Conservation (phyloP, 2,113 vertebrate genomes). For the Cephalopterus ornatus region DNA sequence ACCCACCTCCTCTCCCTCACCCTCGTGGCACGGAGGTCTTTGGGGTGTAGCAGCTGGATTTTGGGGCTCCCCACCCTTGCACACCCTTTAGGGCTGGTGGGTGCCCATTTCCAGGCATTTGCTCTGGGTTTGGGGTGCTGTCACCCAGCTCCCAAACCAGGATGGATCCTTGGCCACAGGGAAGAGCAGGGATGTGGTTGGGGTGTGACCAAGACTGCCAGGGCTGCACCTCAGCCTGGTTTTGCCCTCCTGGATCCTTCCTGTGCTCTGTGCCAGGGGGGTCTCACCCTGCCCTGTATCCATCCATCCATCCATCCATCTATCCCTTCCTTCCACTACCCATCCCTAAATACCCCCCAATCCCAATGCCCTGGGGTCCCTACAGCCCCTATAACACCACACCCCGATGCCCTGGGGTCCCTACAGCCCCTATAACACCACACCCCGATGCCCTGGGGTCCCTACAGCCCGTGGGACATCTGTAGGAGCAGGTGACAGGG, state of each 20-base stretch:
- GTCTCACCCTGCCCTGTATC: neutral
- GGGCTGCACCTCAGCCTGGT: neutral
- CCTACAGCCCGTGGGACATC: neutral
- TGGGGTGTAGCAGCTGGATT: neutral
- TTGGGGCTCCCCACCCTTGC: neutral
- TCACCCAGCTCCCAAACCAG: rapidly evolving
- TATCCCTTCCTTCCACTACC: too few relatives aligned
- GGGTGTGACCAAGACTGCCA: neutral
- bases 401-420: rapidly evolving
- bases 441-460: rapidly evolving
- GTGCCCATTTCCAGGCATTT: rapidly evolving
- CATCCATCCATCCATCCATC: neutral
- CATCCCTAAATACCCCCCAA: too few relatives aligned
- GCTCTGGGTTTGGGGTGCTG: neutral
- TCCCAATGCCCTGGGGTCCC: neutral
- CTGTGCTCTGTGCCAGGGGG: neutral
- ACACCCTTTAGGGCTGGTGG: neutral
- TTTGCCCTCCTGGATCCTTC: neutral
- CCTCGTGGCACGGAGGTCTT: neutral
- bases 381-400: neutral
- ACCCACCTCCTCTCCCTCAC: rapidly evolving
- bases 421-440: too few relatives aligned
- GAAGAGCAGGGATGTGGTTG: neutral
- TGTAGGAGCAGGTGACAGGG: neutral
- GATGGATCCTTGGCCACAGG: neutral